A percentile compares a stretch with the other conserved stretches of the same genome.
Evolutionary conservation across 2,888 invertebrate species (phyloP).

Genomic region (Macrophya alboannulata): DNA sequence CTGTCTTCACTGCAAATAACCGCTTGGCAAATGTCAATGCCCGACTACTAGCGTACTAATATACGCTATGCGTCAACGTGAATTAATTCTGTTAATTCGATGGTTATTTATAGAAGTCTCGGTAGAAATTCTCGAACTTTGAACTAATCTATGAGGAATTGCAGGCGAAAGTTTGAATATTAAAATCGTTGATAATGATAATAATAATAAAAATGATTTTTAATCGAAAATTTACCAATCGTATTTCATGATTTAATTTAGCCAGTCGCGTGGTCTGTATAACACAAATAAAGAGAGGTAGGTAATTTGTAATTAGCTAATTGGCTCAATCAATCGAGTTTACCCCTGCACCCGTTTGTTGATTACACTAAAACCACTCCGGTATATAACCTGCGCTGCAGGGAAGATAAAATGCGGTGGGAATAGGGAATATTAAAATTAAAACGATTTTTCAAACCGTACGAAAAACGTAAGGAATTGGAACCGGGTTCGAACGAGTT

Average conservation of each 20-base stretch:
- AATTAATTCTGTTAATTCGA: slow-evolving; percentile 31
- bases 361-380: not conserved
- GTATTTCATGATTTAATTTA: not conserved
- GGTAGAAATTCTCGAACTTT: not conserved
- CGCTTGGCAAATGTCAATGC: slow-evolving; percentile 53
- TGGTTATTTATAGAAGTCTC: not conserved
- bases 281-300: not conserved
- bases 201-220: not conserved
- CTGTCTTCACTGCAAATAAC: slow-evolving; percentile 54
- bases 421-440: not conserved
- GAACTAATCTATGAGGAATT: not conserved
- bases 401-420: not conserved
- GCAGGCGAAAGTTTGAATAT: not conserved
- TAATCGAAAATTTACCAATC: not conserved
- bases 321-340: slow-evolving; percentile 13
- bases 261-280: not conserved
- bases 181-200: not conserved
- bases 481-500: not conserved
- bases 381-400: not conserved
- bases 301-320: slow-evolving; percentile 24
- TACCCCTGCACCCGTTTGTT: slow-evolving; percentile 4
- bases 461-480: not conserved
- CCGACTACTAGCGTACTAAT: not conserved
- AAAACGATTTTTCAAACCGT: not conserved
- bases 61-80: slow-evolving; percentile 6